Conservation (phyloP, 2,113 vertebrate species). For the Speoplatyrhinus poulsoni region DNA sequence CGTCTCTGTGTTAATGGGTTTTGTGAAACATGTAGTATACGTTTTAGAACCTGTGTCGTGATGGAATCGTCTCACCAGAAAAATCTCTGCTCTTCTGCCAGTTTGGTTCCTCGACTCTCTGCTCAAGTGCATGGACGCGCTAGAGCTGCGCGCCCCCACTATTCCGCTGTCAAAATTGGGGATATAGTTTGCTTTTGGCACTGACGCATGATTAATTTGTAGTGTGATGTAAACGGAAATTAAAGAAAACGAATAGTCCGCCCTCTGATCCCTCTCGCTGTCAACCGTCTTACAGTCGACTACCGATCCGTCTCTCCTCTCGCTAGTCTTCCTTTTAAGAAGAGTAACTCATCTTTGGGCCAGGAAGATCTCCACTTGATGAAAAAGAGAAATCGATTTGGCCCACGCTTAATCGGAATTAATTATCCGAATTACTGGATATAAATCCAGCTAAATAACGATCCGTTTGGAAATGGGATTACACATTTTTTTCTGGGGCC, state of each 20-base stretch:
- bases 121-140: constrained; percentile 10
- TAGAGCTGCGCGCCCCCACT: not conserved
- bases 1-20: not conserved
- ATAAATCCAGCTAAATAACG: constrained; percentile 55
- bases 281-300: no score
- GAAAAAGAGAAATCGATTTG: constrained; percentile 70
- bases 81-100: constrained; percentile 21
- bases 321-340: not conserved
- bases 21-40: constrained; percentile 4
- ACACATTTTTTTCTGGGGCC: not conserved
- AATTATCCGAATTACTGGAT: constrained; percentile 72
- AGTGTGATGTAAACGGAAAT: no score
- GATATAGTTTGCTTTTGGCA: no score
- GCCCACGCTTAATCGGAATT: constrained; percentile 76
- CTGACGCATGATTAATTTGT: no score
- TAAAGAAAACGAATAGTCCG: no score
- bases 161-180: not conserved
- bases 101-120: constrained; percentile 27
- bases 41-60: constrained; percentile 13
- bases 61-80: constrained; percentile 30
- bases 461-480: not conserved
- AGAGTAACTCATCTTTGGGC: constrained; percentile 9
- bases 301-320: not conserved
- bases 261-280: no score
- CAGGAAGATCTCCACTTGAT: constrained; percentile 56